Conservation (phyloP, 2,113 vertebrate genomes). For the Hassar affinis region DNA sequence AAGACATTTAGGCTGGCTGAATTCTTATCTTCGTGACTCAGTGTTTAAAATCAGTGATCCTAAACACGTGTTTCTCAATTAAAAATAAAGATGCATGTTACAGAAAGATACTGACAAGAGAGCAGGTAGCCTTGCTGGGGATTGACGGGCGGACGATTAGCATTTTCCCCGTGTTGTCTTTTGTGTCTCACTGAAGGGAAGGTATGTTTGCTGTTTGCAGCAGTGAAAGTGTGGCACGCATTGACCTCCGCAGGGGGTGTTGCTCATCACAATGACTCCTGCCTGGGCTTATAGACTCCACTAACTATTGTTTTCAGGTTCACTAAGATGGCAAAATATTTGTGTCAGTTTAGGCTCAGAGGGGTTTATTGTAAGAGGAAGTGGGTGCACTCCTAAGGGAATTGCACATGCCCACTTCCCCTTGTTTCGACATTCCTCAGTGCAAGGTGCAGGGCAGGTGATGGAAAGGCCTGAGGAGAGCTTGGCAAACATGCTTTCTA, state of each 20-base stretch:
- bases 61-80: not conserved
- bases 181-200: conserved; percentile 42
- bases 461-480: conserved; percentile 4
- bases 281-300: conserved; percentile 45
- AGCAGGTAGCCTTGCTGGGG: conserved; percentile 18
- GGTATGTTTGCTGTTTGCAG: conserved; percentile 49
- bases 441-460: conserved; percentile 49
- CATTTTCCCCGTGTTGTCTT: conserved; percentile 35
- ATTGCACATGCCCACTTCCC: conserved; percentile 39
- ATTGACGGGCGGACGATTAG: conserved; percentile 47
- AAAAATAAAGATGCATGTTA: not conserved
- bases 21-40: not conserved
- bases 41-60: not conserved
- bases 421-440: conserved; percentile 46
- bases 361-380: conserved; percentile 45
- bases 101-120: not conserved
- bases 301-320: conserved; percentile 35
- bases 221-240: conserved; percentile 42
- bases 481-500: not conserved
- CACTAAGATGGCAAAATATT: conserved; percentile 43
- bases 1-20: not conserved
- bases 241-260: conserved; percentile 39
- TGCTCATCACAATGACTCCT: conserved; percentile 47
- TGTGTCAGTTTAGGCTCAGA: conserved; percentile 40
- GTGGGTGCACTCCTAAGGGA: conserved; percentile 40